Evolutionary conservation across 30 jellyfish, hydroid and myxozoan species (phyloP).

Genomic region (Aurelia coerulea): DNA sequence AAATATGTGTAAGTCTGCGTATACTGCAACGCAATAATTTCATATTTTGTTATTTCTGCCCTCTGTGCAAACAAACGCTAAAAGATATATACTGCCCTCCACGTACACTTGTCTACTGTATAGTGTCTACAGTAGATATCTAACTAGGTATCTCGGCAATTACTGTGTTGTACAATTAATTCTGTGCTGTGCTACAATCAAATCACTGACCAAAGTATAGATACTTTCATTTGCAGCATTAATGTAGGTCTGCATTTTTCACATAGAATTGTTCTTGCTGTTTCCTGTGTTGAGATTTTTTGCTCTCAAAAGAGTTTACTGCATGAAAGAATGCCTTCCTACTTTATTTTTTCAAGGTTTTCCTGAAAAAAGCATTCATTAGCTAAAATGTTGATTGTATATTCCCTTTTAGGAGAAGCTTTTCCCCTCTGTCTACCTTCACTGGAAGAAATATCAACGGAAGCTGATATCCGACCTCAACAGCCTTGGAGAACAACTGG

Average conservation of each 20-base stretch:
- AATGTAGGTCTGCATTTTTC: not conserved
- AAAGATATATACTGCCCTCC: too few relatives aligned
- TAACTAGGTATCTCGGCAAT: too few relatives aligned
- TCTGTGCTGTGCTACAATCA: too few relatives aligned
- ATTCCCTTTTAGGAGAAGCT: constrained; percentile 14
- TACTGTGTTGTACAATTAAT: not conserved
- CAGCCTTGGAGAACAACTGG: not conserved
- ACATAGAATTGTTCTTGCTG: not conserved
- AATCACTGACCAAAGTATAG: not conserved
- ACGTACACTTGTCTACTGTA: too few relatives aligned
- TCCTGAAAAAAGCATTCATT: constrained; percentile 2
- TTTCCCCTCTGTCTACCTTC: constrained; percentile 14
- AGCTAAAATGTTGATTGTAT: not conserved
- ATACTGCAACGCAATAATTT: too few relatives aligned
- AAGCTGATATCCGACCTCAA: constrained; percentile 1
- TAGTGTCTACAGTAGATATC: too few relatives aligned
- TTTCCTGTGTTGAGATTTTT: not conserved
- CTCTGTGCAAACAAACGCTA: too few relatives aligned
- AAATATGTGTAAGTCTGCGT: too few relatives aligned
- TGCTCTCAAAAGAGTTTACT: not conserved
- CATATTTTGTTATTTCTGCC: too few relatives aligned
- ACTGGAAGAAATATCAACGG: constrained; percentile 14
- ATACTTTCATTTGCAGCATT: not conserved
- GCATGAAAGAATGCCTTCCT: not conserved
- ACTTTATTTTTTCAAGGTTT: not conserved